These are phyloP conservation scores for Lerema accius DNA, from an alignment of 1,140 invertebrate genomes.

Conservation along the genomic window DNA sequence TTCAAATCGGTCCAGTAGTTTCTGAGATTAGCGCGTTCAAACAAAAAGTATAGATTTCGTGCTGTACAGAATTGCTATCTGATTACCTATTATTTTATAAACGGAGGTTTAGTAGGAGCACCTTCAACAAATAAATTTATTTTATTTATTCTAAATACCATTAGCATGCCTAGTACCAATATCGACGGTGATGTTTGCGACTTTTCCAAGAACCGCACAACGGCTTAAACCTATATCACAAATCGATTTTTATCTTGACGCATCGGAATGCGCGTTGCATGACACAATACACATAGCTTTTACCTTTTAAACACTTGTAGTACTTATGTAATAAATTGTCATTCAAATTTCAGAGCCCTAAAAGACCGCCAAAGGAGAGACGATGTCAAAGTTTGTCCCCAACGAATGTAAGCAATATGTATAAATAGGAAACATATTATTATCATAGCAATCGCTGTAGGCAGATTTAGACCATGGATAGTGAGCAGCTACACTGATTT, in stretches of 20 bases:
- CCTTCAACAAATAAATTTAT: too few species aligned
- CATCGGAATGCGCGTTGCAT: slow-evolving; percentile 33
- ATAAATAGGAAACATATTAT: background rate
- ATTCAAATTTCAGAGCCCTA: slow-evolving; percentile 46
- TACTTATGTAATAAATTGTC: slow-evolving; percentile 2
- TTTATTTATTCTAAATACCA: too few species aligned
- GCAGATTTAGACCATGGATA: too few species aligned
- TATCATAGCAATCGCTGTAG: too few species aligned
- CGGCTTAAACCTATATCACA: slow-evolving; percentile 37
- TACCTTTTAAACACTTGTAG: background rate
- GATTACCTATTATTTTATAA: too few species aligned
- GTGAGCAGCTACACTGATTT: too few species aligned
- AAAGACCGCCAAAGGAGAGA: slow-evolving; percentile 43
- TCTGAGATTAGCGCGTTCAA: too few species aligned
- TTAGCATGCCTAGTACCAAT: too few species aligned
- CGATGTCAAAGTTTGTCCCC: slow-evolving; percentile 64
- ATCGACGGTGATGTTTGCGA: slow-evolving; percentile 17
- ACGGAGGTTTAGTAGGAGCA: too few species aligned
- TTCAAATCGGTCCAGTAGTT: too few species aligned
- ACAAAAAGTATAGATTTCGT: too few species aligned
- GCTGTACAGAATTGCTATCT: too few species aligned
- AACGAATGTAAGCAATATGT: slow-evolving; percentile 40
- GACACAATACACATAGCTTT: background rate
- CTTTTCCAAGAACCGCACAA: slow-evolving; percentile 20
- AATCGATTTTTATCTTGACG: slow-evolving; percentile 27